Conservation (phyloP, 2,888 invertebrate species). For the Deilephila elpenor region DNA sequence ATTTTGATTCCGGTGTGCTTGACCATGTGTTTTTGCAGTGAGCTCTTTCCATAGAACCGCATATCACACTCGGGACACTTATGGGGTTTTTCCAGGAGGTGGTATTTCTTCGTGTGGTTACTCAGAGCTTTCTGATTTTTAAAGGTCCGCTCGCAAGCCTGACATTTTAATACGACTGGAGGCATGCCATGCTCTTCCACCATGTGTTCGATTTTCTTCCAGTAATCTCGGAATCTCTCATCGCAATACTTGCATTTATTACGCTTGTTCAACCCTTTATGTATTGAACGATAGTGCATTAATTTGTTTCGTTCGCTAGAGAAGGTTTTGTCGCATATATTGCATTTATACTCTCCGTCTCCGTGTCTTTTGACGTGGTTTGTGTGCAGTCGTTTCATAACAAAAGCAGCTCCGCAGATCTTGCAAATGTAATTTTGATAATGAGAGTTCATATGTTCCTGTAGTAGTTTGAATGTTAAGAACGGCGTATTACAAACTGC, state of each 20-base stretch:
- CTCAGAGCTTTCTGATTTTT: constrained; percentile 55
- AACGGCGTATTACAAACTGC: constrained; percentile 57
- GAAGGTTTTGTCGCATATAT: constrained; percentile 61
- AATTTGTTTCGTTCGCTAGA: constrained; percentile 40
- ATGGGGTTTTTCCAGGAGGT: constrained; percentile 68
- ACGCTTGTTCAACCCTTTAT: constrained; percentile 45
- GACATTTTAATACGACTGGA: constrained; percentile 57
- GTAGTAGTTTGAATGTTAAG: constrained; percentile 60
- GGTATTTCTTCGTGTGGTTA: constrained; percentile 65
- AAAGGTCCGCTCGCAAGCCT: constrained; percentile 64
- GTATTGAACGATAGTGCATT: constrained; percentile 45
- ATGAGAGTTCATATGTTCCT: constrained; percentile 70
- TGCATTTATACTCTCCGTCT: constrained; percentile 58
- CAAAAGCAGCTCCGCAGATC: constrained; percentile 57
- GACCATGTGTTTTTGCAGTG: constrained; percentile 58
- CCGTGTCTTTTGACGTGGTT: constrained; percentile 58
- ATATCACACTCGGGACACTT: constrained; percentile 75
- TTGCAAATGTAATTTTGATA: constrained; percentile 63
- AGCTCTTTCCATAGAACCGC: constrained; percentile 56
- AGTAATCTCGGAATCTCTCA: constrained; percentile 61
- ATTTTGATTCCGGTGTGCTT: constrained; percentile 61
- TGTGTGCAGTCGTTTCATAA: constrained; percentile 51
- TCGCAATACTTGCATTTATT: constrained; percentile 59
- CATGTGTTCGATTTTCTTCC: constrained; percentile 65
- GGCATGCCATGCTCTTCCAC: constrained; percentile 58